Evolutionary conservation across 2,113 vertebrate species (phyloP), one percentile per base, ranked within the genome.

Genomic region (Tringa solitaria): DNA sequence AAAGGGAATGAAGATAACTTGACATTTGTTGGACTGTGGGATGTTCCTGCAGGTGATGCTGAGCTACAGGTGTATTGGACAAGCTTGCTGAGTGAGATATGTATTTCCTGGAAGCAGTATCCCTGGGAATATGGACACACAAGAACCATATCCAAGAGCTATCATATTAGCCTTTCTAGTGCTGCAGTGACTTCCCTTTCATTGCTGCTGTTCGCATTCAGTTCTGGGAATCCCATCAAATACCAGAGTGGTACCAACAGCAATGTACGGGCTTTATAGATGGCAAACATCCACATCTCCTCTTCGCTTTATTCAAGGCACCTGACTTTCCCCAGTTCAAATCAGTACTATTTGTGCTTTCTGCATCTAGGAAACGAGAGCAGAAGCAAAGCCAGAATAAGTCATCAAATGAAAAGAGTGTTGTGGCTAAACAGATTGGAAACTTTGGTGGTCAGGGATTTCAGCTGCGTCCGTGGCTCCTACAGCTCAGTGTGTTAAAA

Each of bases 381-480:
- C 24, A 89, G 69, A 78, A 65, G 51, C 68, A 95, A 94, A 73
- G 7, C 72, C 93, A 75, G 69, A 35, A 33, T 13, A 35, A 61
- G 45, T 45, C 86, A 84, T 45, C 48, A 51, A 54, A 89, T 32
- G 65, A 32, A 73, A 94, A 69, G 15, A 45, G 50, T 3, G 12
- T 51, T 68, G 80, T 95, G 86, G 91, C 74, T 59, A 88, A 94
- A 84, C 57, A 93, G 48, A 11, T 30, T 87, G 78, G 75, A 84
- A 92, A 80, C 28, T 90, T n/a, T 79, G 86, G 60, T 76, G 85
- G 61, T 76, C 78, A 70, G 69, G 32, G 79, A 28, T 79, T 94
- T 65, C 63, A 80, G 43, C 59, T 74, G 35, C 3, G 4, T 32
- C 26, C 8, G 6, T 75, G 60, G 37, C 61, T 77, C 69, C 61